A percentile compares a stretch with the other conserved stretches of the same genome.
These are phyloP conservation scores for Sitophilus oryzae DNA, from an alignment of 1,140 invertebrate genomes.

Conservation along the genomic window DNA sequence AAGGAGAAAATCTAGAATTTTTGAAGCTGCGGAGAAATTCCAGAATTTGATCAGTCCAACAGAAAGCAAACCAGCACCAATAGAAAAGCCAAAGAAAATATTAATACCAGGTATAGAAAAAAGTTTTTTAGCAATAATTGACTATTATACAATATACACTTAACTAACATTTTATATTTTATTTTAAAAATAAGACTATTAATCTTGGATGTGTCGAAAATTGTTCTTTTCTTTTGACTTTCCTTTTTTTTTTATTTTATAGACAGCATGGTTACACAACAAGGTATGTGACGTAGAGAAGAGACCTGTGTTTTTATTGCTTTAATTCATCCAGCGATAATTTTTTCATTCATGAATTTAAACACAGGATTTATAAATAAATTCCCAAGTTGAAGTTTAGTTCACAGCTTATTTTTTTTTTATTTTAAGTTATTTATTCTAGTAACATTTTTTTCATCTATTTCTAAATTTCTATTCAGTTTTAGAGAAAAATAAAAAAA, in stretches of 20 bases:
- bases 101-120: constrained; percentile 60
- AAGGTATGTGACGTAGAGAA: constrained; percentile 19
- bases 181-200: not conserved
- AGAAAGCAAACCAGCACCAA: constrained; percentile 37
- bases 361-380: too few species aligned
- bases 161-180: too few species aligned
- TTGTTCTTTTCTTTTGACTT: not conserved
- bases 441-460: too few species aligned
- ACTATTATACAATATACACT: not conserved
- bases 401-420: too few species aligned
- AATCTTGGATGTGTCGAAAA: not conserved
- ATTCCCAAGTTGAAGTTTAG: too few species aligned
- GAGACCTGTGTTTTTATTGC: constrained; percentile 12
- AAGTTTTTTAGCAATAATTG: not conserved
- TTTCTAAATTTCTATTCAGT: too few species aligned
- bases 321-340: constrained; percentile 2
- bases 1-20: constrained; percentile 60
- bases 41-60: constrained; percentile 51
- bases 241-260: constrained; percentile 15
- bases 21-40: constrained; percentile 66
- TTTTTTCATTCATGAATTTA: too few species aligned
- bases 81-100: constrained; percentile 70
- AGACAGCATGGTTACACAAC: constrained; percentile 23
- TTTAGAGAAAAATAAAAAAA: too few species aligned
- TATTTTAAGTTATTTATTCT: too few species aligned